These are phyloP conservation scores for Nothobranchius furzeri DNA, from an alignment of 2,113 vertebrate genomes.

Conservation along the genomic window DNA sequence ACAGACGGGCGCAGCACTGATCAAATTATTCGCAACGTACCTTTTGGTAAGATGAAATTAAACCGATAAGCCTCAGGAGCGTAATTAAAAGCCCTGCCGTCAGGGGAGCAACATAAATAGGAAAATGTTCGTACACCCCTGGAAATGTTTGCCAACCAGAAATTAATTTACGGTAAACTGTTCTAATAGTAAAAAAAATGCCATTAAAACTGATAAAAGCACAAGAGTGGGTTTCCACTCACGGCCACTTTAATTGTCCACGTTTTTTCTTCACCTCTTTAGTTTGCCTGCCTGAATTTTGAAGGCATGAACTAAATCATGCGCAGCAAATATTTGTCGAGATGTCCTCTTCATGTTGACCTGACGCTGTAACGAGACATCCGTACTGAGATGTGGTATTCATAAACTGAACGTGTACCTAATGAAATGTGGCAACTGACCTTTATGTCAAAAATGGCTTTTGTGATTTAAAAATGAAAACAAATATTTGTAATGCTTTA, in stretches of 20 bases:
- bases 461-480: slow-evolving; percentile 13
- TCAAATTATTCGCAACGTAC: slow-evolving; percentile 20
- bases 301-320: slow-evolving; percentile 22
- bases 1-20: slow-evolving; percentile 17
- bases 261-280: slow-evolving; percentile 14
- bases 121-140: not conserved
- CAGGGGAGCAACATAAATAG: not conserved
- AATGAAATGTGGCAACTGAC: slow-evolving; percentile 25
- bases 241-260: slow-evolving; percentile 13
- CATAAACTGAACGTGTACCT: slow-evolving; percentile 17
- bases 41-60: slow-evolving; percentile 20
- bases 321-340: slow-evolving; percentile 10
- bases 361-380: slow-evolving; percentile 16
- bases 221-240: slow-evolving; percentile 42
- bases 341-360: slow-evolving; percentile 10
- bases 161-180: not conserved
- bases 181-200: slow-evolving; percentile 27
- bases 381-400: slow-evolving; percentile 9
- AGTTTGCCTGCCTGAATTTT: slow-evolving; percentile 9
- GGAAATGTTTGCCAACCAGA: slow-evolving; percentile 29
- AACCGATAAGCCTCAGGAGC: slow-evolving; percentile 22
- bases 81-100: slow-evolving; percentile 35
- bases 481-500: slow-evolving; percentile 13
- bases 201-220: slow-evolving; percentile 27
- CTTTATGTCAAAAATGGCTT: slow-evolving; percentile 27